Evolutionary conservation across 2,888 invertebrate species (phyloP), one percentile per base, ranked within the genome.

Genomic region (Ophion ellenae): DNA sequence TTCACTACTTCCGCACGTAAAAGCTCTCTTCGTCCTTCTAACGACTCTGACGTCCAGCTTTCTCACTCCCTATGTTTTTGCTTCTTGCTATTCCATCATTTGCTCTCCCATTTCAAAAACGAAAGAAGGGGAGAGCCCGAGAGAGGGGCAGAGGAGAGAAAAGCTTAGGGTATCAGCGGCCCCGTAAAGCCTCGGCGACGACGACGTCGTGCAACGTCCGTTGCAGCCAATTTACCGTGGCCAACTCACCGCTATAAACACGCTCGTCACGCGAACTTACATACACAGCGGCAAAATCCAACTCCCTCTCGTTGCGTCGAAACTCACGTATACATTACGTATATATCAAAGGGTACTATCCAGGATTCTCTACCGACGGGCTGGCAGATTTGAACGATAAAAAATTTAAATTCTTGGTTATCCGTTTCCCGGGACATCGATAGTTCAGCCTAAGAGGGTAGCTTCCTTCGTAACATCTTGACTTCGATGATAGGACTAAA

Each of bases 201-300:
- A 70, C 78, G 64, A 73, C 73, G 64, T 71, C 78, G 40, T 83
- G 83, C 71, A 71, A 64, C 71, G 83, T 78, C 70, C 78, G 78
- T 83, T 36, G 78, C 78, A 85, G 78, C 85, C 82, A 74, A 82
- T 81, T 85, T 79, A 83, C 82, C 85, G 73, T 78, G 73, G 70
- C 63, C 61, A 70, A 81, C 63, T 61, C 73, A 69, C 70, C 70
- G n/a, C 24, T 24, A 24, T 53, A 40, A 47, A 78, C 75, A 64
- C 75, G 59, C 70, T 83, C 79, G 83, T 85, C 85, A 84, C 84
- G 82, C 85, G 85, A 79, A 75, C 85, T 79, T 70, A 70, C 85
- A 75, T 69, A 74, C 69, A 32, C 59, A 32, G 17, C 64, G 47
- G 57, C 85, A 83, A 61, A 74, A 79, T 69, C 63, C 69, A 57